Evolutionary conservation across 2,797 vertebrate species (phyloP), one percentile per base, ranked within the genome.

Genomic region (Brachyalestes nurse): DNA sequence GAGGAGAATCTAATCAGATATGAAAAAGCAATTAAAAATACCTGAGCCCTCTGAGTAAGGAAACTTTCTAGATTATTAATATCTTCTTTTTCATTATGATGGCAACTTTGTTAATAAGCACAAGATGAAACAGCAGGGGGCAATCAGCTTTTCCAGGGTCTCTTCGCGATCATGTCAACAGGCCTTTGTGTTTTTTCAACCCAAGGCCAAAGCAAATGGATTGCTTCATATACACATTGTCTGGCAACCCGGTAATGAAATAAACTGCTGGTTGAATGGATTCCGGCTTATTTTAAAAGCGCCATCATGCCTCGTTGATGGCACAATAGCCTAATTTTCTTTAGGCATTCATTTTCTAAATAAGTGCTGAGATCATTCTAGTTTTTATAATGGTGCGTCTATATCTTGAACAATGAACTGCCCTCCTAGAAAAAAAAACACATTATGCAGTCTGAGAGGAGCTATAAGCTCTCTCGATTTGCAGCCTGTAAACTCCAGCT

Each of bases 11-110:
- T 81, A 77, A 85, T 76, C 81, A 85, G 75, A 85, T 72, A 72
- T 69, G 67, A 85, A 81, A 75, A 83, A 85, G 79, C 81, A 82
- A 85, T 80, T 82, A 81, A 69, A 75, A 76, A 72, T 57, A 76
- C 67, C 17, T 60, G 55, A 42, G 75, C 72, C 38, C 34, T 84
- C 72, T 0, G 47, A 76, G 61, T 62, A 64, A 82, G 62, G 10
- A 66, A 85, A 81, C 64, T 73, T 51, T 69, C 61, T 17, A 75
- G 81, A 83, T 84, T 75, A 60, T 62, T 76, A 84, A 80, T 83
- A 57, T 62, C 58, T 49, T 75, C 65, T 71, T 78, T 80, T 71
- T 49, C 66, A 82, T 79, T 67, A 66, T 60, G 72, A 80, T 45
- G 42, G 72, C 5, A 42, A 51, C 42, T 60, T 65, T 12, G 72